Conservation (phyloP, 2,888 invertebrate genomes). For the Aspidapion aeneum region DNA sequence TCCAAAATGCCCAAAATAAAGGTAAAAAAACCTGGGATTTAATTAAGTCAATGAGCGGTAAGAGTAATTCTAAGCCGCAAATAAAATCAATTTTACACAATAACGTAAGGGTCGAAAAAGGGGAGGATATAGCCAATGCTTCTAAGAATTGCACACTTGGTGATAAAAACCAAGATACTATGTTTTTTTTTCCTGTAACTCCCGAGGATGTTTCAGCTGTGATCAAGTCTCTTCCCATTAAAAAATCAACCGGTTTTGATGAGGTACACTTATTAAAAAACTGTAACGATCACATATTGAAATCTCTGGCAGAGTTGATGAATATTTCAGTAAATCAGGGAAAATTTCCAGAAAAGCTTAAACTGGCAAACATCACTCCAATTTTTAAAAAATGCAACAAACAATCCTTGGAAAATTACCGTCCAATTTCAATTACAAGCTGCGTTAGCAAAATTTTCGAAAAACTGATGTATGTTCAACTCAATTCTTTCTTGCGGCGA, state of each 20-base stretch:
- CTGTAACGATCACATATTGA: not conserved
- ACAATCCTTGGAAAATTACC: too few relatives aligned
- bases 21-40: too few relatives aligned
- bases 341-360: not conserved
- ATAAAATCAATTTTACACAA: too few relatives aligned
- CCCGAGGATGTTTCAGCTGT: not conserved
- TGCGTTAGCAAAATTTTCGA: not conserved
- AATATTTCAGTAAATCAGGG: not conserved
- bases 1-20: too few relatives aligned
- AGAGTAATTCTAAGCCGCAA: too few relatives aligned
- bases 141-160: not conserved
- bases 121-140: too few relatives aligned
- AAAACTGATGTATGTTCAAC: not conserved
- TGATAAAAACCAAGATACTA: not conserved
- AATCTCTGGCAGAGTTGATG: not conserved
- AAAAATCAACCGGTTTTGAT: not conserved
- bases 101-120: too few relatives aligned
- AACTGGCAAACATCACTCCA: not conserved
- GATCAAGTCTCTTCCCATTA: not conserved
- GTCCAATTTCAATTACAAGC: too few relatives aligned
- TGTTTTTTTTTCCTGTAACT: not conserved
- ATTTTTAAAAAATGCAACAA: too few relatives aligned
- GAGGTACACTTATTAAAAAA: not conserved
- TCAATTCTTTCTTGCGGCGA: not conserved
- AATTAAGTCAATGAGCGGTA: too few relatives aligned